Percentiles rank a stretch among this genome's conserved stretches.
Conservation (phyloP, 2,113 vertebrate species). For the Glaucidium brasilianum region DNA sequence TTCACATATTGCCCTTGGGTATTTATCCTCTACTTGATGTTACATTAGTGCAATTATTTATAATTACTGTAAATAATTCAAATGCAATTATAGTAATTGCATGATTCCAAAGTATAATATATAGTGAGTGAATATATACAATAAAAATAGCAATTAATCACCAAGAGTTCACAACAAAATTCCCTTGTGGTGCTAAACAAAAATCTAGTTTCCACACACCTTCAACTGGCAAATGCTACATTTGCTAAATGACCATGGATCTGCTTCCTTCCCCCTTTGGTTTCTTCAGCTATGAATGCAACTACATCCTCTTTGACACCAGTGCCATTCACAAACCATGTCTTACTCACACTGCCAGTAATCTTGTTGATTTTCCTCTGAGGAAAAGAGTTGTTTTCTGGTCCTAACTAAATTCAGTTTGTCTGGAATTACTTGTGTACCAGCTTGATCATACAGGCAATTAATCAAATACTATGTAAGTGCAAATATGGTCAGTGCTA, state of each 20-base stretch:
- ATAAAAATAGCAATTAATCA: conserved; percentile 21
- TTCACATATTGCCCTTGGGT: neutral
- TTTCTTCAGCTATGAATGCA: neutral
- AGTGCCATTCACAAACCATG: neutral
- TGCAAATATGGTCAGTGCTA: neutral
- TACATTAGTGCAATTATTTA: conserved; percentile 37
- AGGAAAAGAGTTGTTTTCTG: neutral
- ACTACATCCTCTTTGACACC: neutral
- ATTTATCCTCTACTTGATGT: conserved; percentile 17
- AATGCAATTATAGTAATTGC: conserved; percentile 44
- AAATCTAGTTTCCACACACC: neutral
- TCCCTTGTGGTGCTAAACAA: neutral
- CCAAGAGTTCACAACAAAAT: neutral
- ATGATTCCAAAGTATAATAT: neutral
- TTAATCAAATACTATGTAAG: neutral
- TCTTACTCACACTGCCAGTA: neutral
- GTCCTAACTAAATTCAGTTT: neutral
- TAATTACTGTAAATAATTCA: conserved; percentile 58
- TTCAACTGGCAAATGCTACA: neutral
- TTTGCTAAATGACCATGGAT: neutral
- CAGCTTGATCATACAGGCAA: neutral
- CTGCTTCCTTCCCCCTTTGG: neutral
- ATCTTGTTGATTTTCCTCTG: neutral
- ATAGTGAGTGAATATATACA: neutral
- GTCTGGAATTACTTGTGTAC: neutral